Evolutionary conservation across 1,140 invertebrate genomes (phyloP).

Genomic region (roundworm (Caenorhabditis elegans)): DNA sequence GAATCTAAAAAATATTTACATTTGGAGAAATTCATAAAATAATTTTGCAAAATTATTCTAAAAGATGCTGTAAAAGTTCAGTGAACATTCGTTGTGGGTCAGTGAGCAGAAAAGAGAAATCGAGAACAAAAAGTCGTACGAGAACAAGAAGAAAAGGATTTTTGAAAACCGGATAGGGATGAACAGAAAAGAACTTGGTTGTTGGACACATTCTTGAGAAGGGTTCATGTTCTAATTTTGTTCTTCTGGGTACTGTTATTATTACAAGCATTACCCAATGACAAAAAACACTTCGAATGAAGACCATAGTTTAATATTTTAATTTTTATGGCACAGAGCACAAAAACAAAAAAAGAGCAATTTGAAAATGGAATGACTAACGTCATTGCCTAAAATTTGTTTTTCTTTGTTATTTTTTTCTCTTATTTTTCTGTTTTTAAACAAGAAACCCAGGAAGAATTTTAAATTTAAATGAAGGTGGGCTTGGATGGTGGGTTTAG

Average conservation of each 20-base stretch:
- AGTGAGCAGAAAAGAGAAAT: background rate
- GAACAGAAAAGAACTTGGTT: no score
- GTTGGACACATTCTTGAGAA: no score
- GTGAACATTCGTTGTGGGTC: conserved; percentile 14
- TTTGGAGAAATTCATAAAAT: no score
- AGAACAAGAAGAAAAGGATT: background rate
- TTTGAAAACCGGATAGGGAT: background rate
- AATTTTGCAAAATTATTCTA: no score
- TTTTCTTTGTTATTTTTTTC: background rate
- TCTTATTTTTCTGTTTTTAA: background rate
- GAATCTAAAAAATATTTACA: conserved; percentile 20
- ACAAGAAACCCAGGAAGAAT: background rate
- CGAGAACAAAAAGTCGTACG: background rate
- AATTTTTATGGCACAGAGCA: no score
- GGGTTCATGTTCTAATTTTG: no score
- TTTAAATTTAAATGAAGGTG: background rate
- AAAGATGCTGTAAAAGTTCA: background rate
- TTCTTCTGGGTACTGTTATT: no score
- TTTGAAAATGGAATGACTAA: background rate
- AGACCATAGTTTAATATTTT: no score
- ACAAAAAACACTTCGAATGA: no score
- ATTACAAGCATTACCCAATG: no score
- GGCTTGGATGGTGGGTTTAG: no score
- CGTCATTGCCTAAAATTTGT: background rate
- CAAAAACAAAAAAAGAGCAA: background rate